These are phyloP conservation scores for Gadopsis bispinosus DNA, from an alignment of 2,797 vertebrate species.

Conservation along the genomic window DNA sequence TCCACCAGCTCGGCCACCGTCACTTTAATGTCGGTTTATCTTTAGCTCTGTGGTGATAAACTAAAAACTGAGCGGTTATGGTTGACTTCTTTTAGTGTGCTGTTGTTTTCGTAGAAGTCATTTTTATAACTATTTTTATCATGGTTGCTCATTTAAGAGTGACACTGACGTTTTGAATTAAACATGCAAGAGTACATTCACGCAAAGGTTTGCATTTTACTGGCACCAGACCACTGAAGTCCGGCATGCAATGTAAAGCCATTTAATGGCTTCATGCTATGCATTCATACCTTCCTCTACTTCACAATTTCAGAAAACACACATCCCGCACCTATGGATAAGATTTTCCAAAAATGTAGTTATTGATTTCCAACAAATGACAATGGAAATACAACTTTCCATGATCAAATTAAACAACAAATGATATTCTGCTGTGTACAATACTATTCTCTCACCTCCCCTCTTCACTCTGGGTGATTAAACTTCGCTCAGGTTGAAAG, in stretches of 20 bases:
- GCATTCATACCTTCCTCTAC: neutral
- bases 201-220: neutral
- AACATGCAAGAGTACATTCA: neutral
- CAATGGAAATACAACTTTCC: neutral
- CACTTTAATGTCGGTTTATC: neutral
- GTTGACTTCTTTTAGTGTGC: neutral
- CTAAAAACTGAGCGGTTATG: conserved; percentile 19
- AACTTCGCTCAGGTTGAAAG: neutral
- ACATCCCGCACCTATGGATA: neutral
- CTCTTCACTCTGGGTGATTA: neutral
- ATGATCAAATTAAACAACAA: neutral
- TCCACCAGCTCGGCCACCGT: conserved; percentile 4
- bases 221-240: conserved; percentile 6
- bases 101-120: neutral
- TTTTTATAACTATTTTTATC: conserved; percentile 15
- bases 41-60: neutral
- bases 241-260: conserved; percentile 17
- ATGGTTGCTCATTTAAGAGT: conserved; percentile 3
- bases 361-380: neutral
- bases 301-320: neutral
- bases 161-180: conserved; percentile 5
- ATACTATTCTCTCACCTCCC: neutral
- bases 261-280: conserved; percentile 23
- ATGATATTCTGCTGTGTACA: neutral
- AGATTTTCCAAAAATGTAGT: neutral